Conservation (phyloP, 2,113 vertebrate species). For the Odocoileus virginianus region DNA sequence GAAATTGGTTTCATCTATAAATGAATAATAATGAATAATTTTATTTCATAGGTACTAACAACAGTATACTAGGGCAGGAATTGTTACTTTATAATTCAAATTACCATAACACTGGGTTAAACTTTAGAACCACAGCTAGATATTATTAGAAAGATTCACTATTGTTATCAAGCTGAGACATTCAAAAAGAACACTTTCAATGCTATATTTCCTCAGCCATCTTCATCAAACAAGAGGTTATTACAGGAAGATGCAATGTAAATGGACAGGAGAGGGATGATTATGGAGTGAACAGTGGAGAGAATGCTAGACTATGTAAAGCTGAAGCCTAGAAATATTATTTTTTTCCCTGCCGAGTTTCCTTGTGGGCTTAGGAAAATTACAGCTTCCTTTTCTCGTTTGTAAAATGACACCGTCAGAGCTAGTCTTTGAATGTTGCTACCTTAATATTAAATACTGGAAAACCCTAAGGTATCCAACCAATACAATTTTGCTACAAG, state of each 20-base stretch:
- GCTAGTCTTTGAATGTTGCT: background rate
- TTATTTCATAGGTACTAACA: background rate
- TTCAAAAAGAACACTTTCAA: background rate
- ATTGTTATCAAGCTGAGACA: background rate
- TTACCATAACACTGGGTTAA: background rate
- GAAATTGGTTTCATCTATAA: background rate
- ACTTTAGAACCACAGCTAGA: background rate
- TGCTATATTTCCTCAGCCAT: background rate
- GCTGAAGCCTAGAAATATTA: background rate
- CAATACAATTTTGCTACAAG: background rate
- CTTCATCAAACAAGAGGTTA: background rate
- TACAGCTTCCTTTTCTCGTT: background rate
- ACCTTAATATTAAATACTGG: background rate
- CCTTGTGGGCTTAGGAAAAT: background rate
- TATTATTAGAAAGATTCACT: background rate
- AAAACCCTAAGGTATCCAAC: background rate
- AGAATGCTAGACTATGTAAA: background rate
- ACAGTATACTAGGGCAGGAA: fast-evolving
- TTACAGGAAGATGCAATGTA: background rate
- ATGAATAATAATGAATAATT: background rate
- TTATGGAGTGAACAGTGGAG: fast-evolving
- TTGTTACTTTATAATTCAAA: background rate
- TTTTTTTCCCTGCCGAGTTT: background rate
- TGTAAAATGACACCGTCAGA: background rate
- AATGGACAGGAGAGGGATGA: background rate